phyloP scores from a whole-genome alignment of 2,113 vertebrate genomes.

The Lepidothrix coronata region DNA sequence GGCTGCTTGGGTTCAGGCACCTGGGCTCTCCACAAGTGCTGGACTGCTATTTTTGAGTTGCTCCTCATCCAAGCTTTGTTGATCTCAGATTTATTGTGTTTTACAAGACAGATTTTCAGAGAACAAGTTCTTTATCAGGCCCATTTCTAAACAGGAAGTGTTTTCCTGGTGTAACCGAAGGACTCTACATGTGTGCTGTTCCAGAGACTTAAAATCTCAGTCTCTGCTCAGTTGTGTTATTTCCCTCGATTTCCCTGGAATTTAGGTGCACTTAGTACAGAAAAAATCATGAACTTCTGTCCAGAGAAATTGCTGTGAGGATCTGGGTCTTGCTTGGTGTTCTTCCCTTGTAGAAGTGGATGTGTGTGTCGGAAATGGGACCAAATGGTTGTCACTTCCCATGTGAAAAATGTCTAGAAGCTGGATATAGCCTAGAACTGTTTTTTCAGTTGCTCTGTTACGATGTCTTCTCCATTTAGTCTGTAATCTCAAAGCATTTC shows the following conservation, averaged over 20 bases:
- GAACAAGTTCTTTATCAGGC: neutral
- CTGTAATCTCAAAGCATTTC: constrained; percentile 20
- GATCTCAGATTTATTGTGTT: neutral
- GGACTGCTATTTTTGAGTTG: neutral
- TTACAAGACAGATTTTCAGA: neutral
- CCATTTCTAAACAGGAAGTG: neutral
- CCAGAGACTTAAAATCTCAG: neutral
- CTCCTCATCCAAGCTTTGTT: neutral
- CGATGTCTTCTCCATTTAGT: neutral
- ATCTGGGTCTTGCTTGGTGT: neutral
- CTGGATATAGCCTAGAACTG: neutral
- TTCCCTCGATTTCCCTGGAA: neutral
- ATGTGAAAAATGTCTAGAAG: neutral
- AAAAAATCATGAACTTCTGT: neutral
- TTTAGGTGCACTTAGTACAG: neutral
- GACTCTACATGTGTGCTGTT: neutral
- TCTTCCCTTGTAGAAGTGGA: neutral
- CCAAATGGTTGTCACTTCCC: neutral
- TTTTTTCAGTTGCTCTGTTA: neutral
- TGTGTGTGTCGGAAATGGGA: neutral
- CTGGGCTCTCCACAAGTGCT: neutral
- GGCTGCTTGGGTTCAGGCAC: neutral
- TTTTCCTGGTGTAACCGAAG: neutral
- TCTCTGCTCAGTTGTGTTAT: fast-evolving
- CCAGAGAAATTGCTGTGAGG: neutral